Evolutionary conservation across 2,113 vertebrate genomes (phyloP).

Genomic region (Phodopus roborovskii): DNA sequence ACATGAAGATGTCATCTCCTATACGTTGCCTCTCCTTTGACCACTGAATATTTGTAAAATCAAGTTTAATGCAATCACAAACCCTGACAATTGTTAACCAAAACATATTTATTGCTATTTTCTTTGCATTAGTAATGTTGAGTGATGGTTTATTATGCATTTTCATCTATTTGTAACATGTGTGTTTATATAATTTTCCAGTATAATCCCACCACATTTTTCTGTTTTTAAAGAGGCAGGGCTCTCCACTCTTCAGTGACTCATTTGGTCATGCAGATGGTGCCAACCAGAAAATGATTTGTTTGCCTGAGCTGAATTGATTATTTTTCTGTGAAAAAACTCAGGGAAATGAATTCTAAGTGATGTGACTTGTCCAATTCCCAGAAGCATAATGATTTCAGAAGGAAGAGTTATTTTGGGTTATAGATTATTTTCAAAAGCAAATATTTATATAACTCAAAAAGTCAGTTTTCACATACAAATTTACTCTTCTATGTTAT

Average conservation of each 20-base stretch:
- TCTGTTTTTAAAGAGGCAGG: conserved; percentile 33
- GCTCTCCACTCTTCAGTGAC: conserved; percentile 20
- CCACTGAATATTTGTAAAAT: background rate
- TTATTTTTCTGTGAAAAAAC: conserved; percentile 72
- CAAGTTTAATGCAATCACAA: background rate
- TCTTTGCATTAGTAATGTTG: conserved; percentile 46
- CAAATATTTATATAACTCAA: conserved; percentile 76
- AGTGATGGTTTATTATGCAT: background rate
- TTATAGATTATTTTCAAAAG: conserved; percentile 66
- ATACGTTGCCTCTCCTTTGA: background rate
- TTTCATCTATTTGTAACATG: conserved; percentile 2
- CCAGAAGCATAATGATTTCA: conserved; percentile 74
- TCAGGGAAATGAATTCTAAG: conserved; percentile 74
- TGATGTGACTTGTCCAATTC: conserved; percentile 73
- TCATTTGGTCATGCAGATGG: conserved; percentile 68
- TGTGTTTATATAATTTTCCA: conserved; percentile 62
- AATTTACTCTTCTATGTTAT: conserved; percentile 70
- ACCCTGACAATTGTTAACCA: background rate
- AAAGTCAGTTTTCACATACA: conserved; percentile 81
- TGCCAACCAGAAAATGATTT: conserved; percentile 60
- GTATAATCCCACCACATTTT: background rate
- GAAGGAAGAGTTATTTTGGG: conserved; percentile 74
- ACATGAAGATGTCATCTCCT: background rate
- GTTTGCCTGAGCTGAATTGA: conserved; percentile 71
- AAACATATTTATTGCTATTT: conserved; percentile 21